Evolutionary conservation across 2,888 invertebrate species (phyloP).

Genomic region (Tetragonula carbonaria): DNA sequence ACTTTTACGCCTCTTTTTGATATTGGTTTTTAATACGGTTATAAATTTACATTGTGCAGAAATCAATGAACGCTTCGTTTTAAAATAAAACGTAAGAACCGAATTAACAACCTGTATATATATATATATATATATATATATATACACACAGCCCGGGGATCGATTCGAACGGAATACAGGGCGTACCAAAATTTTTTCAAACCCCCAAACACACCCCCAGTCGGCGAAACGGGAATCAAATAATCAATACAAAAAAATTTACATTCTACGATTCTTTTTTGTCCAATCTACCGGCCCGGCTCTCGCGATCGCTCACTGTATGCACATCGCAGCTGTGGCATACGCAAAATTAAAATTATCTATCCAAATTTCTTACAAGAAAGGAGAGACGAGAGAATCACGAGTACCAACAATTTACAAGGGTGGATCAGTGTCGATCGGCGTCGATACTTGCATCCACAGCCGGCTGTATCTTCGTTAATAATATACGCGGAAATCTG

Average conservation of each 20-base stretch:
- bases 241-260: neutral
- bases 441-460: constrained; percentile 76
- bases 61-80: constrained; percentile 15
- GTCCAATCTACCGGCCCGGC: neutral
- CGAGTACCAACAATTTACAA: neutral
- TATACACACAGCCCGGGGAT: too few relatives aligned
- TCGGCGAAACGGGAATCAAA: neutral
- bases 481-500: constrained; percentile 83
- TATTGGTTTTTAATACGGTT: constrained; percentile 17
- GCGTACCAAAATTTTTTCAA: neutral
- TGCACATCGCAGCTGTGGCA: neutral
- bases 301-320: neutral
- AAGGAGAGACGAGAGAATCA: neutral
- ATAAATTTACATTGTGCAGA: constrained; percentile 10
- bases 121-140: too few relatives aligned
- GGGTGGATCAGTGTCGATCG: constrained; percentile 72
- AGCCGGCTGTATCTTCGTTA: constrained; percentile 76
- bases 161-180: neutral
- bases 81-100: constrained; percentile 14
- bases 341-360: neutral
- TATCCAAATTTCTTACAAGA: neutral
- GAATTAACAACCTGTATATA: neutral
- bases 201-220: neutral
- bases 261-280: neutral
- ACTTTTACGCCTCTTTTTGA: constrained; percentile 7